phyloP scores from a whole-genome alignment of 2,797 vertebrate species.

The Takifugu rubripes region DNA sequence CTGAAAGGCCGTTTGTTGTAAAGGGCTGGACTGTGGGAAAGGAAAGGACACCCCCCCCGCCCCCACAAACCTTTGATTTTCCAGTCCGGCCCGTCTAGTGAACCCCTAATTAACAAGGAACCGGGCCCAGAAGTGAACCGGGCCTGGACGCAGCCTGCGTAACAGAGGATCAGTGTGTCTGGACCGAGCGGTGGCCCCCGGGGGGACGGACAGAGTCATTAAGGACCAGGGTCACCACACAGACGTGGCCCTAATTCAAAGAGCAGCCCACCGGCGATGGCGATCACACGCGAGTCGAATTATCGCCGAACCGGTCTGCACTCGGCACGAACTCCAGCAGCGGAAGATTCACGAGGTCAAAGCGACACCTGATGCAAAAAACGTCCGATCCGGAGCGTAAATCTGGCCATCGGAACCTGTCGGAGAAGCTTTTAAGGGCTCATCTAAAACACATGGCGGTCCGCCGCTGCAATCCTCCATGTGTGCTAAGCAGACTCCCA shows the following conservation, averaged over 20 bases:
- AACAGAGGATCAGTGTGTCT: slow-evolving; percentile 56
- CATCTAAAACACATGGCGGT: background rate
- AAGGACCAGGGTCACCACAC: slow-evolving; percentile 23
- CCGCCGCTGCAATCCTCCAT: background rate
- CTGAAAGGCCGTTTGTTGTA: slow-evolving; percentile 50
- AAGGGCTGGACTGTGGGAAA: slow-evolving; percentile 61
- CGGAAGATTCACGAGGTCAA: too few relatives aligned
- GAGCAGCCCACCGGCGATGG: background rate
- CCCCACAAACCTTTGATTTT: slow-evolving; percentile 9
- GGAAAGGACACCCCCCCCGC: slow-evolving; percentile 21
- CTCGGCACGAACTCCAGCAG: too few relatives aligned
- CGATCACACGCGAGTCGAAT: too few relatives aligned
- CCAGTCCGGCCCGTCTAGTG: slow-evolving; percentile 33
- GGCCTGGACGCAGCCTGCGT: slow-evolving; percentile 36
- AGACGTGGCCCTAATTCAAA: background rate
- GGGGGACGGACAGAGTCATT: slow-evolving; percentile 27
- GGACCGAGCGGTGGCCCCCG: slow-evolving; percentile 25
- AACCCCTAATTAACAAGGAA: slow-evolving; percentile 63
- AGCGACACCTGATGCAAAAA: too few relatives aligned
- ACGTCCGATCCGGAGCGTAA: background rate
- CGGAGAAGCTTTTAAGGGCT: background rate
- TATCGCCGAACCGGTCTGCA: too few relatives aligned
- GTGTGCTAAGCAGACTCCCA: background rate
- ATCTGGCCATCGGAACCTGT: background rate
- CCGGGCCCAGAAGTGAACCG: slow-evolving; percentile 41